Conservation (phyloP, 2,888 invertebrate species). For the Lathronympha strigana region DNA sequence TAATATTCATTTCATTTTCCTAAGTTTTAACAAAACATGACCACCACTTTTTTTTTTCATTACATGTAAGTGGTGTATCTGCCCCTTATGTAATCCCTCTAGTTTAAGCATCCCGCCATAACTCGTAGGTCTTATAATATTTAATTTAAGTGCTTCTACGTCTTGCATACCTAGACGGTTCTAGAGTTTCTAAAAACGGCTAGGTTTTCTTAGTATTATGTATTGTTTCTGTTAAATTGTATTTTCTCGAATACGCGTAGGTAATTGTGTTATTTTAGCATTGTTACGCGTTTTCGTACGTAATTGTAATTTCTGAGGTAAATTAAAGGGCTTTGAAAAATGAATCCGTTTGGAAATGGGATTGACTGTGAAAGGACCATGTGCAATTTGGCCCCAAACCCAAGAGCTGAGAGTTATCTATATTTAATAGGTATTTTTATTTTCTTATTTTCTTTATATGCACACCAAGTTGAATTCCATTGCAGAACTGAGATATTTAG, state of each 20-base stretch:
- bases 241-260: not conserved
- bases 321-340: not conserved
- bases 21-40: too few species aligned
- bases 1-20: too few species aligned
- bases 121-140: constrained; percentile 32
- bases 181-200: constrained; percentile 1
- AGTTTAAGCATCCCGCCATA: constrained; percentile 15
- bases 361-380: too few species aligned
- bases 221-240: too few species aligned
- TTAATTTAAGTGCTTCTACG: constrained; percentile 22
- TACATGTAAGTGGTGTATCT: not conserved
- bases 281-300: not conserved
- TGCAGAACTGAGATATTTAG: too few species aligned
- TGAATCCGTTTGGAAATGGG: too few species aligned
- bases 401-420: too few species aligned
- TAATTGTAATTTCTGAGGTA: not conserved
- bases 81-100: not conserved
- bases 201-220: constrained; percentile 10
- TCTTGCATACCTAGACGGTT: constrained; percentile 19
- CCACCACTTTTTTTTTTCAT: too few species aligned
- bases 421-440: too few species aligned
- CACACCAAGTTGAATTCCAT: too few species aligned
- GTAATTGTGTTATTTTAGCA: constrained; percentile 9
- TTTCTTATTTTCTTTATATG: too few species aligned
- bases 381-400: too few species aligned